Conservation (phyloP, 2,797 vertebrate genomes). For the Melanotaenia maccullochi region DNA sequence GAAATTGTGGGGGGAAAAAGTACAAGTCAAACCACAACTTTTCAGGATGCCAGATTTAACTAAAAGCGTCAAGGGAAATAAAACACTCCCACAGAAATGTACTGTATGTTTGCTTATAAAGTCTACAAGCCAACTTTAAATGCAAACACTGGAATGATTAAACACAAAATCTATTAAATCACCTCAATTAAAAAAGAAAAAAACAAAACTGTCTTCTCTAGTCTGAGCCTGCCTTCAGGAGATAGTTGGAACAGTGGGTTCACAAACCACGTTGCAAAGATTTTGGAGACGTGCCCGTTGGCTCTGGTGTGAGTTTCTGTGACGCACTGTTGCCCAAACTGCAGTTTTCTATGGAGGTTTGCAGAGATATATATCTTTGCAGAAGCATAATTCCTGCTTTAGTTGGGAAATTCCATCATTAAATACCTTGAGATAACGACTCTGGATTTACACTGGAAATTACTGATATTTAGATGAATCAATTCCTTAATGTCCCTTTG, state of each 20-base stretch:
- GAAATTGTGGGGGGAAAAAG: no score
- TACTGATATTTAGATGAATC: background rate
- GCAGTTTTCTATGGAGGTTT: background rate
- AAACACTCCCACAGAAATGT: background rate
- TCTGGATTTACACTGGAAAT: no score
- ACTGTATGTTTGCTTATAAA: background rate
- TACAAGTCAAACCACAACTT: no score
- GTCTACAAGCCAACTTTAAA: background rate
- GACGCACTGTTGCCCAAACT: background rate
- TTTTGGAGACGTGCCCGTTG: background rate
- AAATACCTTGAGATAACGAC: background rate
- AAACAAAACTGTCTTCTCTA: background rate
- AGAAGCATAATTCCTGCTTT: background rate
- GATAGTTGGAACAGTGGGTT: background rate
- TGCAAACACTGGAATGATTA: background rate
- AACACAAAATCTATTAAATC: background rate
- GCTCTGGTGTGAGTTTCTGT: background rate
- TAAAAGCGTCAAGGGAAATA: background rate
- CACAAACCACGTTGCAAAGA: background rate
- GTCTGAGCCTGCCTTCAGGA: background rate
- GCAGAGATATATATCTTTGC: background rate
- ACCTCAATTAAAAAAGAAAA: background rate
- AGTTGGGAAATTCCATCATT: background rate
- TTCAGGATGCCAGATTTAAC: background rate
- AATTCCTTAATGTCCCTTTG: background rate